Conservation (phyloP, 1,140 invertebrate species). For the Daktulosphaira vitifoliae region DNA sequence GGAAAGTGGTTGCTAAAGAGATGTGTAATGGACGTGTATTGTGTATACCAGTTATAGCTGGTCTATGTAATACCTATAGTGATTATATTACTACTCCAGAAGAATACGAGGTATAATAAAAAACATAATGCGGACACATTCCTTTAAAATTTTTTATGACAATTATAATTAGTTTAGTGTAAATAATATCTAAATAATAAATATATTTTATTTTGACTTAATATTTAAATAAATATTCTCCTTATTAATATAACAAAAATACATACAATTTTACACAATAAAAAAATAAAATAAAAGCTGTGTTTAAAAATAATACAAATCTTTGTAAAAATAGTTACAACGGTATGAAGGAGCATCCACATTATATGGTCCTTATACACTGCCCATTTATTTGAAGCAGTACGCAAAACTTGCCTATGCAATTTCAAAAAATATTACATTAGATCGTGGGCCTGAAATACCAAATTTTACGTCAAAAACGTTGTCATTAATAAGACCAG, state of each 20-base stretch:
- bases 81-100: conserved; percentile 84
- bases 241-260: too few species aligned
- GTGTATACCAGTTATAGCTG: conserved; percentile 65
- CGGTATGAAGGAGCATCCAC: conserved; percentile 93
- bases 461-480: conserved; percentile 57
- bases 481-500: conserved; percentile 65
- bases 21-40: conserved; percentile 44
- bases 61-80: conserved; percentile 79
- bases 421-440: conserved; percentile 44
- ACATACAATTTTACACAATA: too few species aligned
- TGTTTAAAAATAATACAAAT: too few species aligned
- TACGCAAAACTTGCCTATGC: conserved; percentile 61
- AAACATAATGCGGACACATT: too few species aligned
- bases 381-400: conserved; percentile 72
- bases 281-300: too few species aligned
- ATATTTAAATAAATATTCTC: too few species aligned
- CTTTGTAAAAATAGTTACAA: too few species aligned
- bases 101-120: conserved; percentile 89
- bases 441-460: conserved; percentile 59
- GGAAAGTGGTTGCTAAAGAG: conserved; percentile 51
- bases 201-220: too few species aligned
- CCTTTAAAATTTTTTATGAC: too few species aligned
- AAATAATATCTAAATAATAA: too few species aligned
- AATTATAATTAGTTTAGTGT: too few species aligned
- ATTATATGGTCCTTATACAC: conserved; percentile 80